Evolutionary conservation across 2,888 invertebrate species (phyloP).

Genomic region (Slavum lentiscoides): DNA sequence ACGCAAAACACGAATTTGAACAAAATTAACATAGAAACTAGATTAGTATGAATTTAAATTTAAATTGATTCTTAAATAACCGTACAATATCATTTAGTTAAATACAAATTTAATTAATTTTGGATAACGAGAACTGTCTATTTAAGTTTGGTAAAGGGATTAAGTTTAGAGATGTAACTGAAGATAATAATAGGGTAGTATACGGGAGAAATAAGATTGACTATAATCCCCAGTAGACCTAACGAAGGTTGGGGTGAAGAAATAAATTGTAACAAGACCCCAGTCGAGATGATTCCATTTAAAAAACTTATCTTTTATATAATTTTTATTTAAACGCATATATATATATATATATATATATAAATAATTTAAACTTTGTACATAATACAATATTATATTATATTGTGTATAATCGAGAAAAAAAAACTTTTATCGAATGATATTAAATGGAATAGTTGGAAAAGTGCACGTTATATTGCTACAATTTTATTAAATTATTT

Average conservation of each 20-base stretch:
- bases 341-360: no score
- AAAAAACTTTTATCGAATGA: no score
- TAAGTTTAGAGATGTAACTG: slow-evolving; percentile 19
- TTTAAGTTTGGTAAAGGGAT: slow-evolving; percentile 20
- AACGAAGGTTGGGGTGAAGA: background rate
- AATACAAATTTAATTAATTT: slow-evolving; percentile 33
- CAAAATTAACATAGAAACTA: background rate
- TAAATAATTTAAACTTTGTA: no score
- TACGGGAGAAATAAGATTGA: slow-evolving; percentile 8
- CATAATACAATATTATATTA: no score
- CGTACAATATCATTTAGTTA: background rate
- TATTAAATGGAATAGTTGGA: no score
- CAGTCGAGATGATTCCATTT: background rate
- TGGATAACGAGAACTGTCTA: slow-evolving; percentile 29
- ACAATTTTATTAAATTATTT: no score
- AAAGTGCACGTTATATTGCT: no score
- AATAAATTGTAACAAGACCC: slow-evolving; percentile 14
- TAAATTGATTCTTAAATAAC: background rate
- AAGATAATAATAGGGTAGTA: background rate
- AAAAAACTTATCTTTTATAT: no score
- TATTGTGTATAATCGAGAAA: no score
- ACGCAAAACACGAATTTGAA: background rate
- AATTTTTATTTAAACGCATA: no score
- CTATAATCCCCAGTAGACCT: background rate
- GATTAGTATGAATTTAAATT: background rate